Evolutionary conservation across 2,113 vertebrate genomes (phyloP), one percentile per base, ranked within the genome.

Genomic region (Carollia perspicillata): DNA sequence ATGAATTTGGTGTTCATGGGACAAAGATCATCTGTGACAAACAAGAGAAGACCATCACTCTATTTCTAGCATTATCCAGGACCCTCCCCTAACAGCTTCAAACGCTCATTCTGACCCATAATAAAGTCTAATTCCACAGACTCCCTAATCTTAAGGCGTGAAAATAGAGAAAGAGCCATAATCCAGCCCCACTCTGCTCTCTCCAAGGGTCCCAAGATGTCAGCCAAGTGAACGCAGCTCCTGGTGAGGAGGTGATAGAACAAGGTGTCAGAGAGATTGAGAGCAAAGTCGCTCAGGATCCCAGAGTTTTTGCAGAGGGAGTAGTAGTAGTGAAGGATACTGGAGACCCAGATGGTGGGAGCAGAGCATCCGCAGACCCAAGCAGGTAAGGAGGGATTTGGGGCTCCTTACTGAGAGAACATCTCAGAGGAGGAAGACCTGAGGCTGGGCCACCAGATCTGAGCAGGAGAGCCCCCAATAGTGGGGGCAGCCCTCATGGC

Each of bases 301-400:
- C 97, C 63, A 69, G 17, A 0, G 26, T 93, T 83, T 37, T 69
- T 4, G 84, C 8, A 2, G 66, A 85, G 2, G 72, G 79, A 7
- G 40, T 0, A 28, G 60, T 13, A 6, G 63, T 0, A 16, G 66
- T 9, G 35, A 3, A 94, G 30, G 72, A 37, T 16, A 0, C 3
- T 11, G 80, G 8, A 95, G 69, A 51, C 13, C 7, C 18, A 69
- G 92, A 5, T 13, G 33, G 37, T 1, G 91, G 35, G 0, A 69
- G n/a, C 11, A 75, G 51, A 71, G 88, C 47, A 3, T 37, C 92
- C 0, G 8, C 5, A 14, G 84, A 78, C 8, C 0, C 42, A 0
- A 1, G 51, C 88, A 95, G 97, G 97, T 98, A 23, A 97, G 94
- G 22, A 79, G 22, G 20, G 26, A 37, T 28, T 23, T 5, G 2